A percentile compares a stretch with the other conserved stretches of the same genome.
phyloP scores from a whole-genome alignment of 2,888 invertebrate species.

The Drosophila hamatofila region DNA sequence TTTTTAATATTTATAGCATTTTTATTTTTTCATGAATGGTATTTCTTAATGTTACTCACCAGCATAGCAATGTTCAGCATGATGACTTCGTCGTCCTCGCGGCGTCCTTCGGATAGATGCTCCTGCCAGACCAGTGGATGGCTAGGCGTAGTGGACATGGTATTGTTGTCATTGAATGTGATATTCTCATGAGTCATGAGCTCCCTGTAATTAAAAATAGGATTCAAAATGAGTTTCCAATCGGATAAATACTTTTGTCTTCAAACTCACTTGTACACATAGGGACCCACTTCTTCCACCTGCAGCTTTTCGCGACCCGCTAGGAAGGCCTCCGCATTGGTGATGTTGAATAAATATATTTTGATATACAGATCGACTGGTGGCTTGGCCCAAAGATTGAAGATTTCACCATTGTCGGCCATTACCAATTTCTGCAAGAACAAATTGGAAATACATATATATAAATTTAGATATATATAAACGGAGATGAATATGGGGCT shows the following conservation, averaged over 20 bases:
- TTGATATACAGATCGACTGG: conserved; percentile 92
- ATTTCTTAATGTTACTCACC: conserved; percentile 87
- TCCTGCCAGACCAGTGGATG: conserved; percentile 92
- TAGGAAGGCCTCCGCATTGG: conserved; percentile 92
- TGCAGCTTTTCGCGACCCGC: conserved; percentile 90
- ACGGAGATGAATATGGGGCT: conserved; percentile 8
- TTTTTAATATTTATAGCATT: background rate
- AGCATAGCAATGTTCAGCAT: conserved; percentile 93
- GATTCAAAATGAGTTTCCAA: background rate
- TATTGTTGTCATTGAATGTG: conserved; percentile 91
- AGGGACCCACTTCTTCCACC: conserved; percentile 93
- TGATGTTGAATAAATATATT: conserved; percentile 93
- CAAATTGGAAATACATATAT: background rate
- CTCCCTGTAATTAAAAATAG: conserved; percentile 87
- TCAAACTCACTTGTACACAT: conserved; percentile 92
- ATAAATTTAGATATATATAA: conserved; percentile 1
- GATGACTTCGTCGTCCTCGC: conserved; percentile 90
- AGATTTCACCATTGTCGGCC: conserved; percentile 92
- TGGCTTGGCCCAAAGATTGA: conserved; percentile 92
- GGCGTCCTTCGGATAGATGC: conserved; percentile 90
- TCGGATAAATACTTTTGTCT: too few species aligned
- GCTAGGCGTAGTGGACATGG: conserved; percentile 89
- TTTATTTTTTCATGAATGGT: background rate
- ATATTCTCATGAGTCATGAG: conserved; percentile 89
- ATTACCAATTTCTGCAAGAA: conserved; percentile 89